Evolutionary conservation across 2,888 invertebrate species (phyloP), one percentile per base, ranked within the genome.

Genomic region (Platerodrilus igneus): DNA sequence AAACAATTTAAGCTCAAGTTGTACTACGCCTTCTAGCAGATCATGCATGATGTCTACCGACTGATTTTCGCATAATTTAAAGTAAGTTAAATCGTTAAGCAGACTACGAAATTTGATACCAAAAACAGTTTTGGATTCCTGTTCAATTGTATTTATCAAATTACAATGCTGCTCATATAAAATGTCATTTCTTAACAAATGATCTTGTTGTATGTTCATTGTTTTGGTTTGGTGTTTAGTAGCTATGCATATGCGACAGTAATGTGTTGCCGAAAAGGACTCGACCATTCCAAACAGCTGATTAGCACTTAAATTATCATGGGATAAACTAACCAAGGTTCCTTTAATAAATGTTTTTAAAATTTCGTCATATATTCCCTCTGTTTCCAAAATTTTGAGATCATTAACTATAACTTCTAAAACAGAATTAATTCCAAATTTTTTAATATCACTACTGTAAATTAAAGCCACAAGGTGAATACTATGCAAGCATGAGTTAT

Each of bases 201-300:
- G n/a, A n/a, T n/a, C n/a, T n/a, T n/a, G n/a, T n/a, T n/a, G n/a
- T n/a, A n/a, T n/a, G n/a, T n/a, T n/a, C n/a, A n/a, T n/a, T n/a
- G n/a, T n/a, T n/a, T n/a, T n/a, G n/a, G n/a, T n/a, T n/a, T n/a
- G n/a, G n/a, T 40, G 14, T 27, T 32, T 36, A 29, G 32, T 36
- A 16, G 41, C 39, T 32, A 32, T 32, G 41, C 52, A 56, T 15
- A 53, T 42, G 15, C 55, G 34, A 37, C 53, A 56, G 20, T 37
- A 55, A 32, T 33, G 22, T 26, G 50, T 48, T 17, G 47, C 38
- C 31, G 35, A 34, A 22, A 53, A 53, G 10, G 37, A 44, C 22
- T 43, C 37, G 16, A 46, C 48, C 25, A 55, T 49, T 13, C 52
- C 53, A 16, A 33, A 37, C 25, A 50, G 44, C 23, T 31, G 17